Conservation (phyloP, 2,113 vertebrate genomes). For the Dendropsophus ebraccatus region DNA sequence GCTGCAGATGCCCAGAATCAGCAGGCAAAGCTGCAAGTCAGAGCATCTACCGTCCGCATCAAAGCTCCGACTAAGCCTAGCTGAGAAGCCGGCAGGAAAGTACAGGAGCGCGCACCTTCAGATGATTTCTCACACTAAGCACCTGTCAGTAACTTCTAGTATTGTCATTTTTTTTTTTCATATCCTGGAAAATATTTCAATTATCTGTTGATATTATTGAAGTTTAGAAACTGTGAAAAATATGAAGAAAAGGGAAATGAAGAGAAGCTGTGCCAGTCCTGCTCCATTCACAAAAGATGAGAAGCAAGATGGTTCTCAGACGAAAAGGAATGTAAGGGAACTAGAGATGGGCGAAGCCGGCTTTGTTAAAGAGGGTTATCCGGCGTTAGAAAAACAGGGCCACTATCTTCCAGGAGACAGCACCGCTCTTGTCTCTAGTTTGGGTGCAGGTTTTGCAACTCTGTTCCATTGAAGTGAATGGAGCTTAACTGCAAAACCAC, state of each 20-base stretch:
- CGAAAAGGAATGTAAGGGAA: neutral
- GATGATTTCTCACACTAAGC: neutral
- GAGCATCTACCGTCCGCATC: constrained; percentile 74
- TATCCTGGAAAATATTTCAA: constrained; percentile 7
- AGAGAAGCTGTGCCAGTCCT: neutral
- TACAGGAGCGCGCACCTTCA: neutral
- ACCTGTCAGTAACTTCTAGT: constrained; percentile 19
- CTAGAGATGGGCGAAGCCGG: too few relatives aligned
- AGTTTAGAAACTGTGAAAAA: constrained; percentile 23
- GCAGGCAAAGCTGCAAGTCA: constrained; percentile 76
- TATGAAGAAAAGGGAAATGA: constrained; percentile 32
- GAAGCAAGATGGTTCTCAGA: neutral
- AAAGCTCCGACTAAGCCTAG: constrained; percentile 83
- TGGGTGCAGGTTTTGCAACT: too few relatives aligned
- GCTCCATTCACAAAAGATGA: neutral
- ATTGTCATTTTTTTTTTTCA: neutral
- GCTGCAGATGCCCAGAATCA: constrained; percentile 70
- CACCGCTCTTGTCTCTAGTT: too few relatives aligned
- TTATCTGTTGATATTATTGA: neutral
- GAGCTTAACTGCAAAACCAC: too few relatives aligned
- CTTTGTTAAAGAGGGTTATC: too few relatives aligned
- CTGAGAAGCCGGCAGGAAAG: constrained; percentile 28
- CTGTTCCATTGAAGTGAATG: too few relatives aligned
- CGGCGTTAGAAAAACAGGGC: too few relatives aligned
- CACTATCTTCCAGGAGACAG: too few relatives aligned